A percentile compares a stretch with the other conserved stretches of the same genome.
Evolutionary conservation across 2,888 invertebrate species (phyloP).

Genomic region (Nineta flava): DNA sequence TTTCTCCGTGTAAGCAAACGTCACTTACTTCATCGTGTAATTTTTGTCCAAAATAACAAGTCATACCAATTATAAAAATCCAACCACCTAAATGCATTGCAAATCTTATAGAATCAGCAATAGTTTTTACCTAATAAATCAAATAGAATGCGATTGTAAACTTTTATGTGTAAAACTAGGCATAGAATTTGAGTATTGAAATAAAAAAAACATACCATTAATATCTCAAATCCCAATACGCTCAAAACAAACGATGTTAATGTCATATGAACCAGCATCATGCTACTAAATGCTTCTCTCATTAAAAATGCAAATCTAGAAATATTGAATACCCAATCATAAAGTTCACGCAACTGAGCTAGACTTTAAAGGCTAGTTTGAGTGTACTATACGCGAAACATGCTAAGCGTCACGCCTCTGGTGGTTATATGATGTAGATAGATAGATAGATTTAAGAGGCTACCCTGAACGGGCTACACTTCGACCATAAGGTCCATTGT

Average conservation of each 20-base stretch:
- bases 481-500: too few relatives aligned
- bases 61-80: constrained; percentile 17
- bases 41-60: constrained; percentile 19
- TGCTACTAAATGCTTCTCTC: constrained; percentile 17
- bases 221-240: constrained; percentile 18
- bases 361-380: too few relatives aligned
- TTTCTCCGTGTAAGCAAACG: too few relatives aligned
- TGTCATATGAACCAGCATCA: constrained; percentile 20
- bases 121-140: constrained; percentile 5
- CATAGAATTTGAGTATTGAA: too few relatives aligned
- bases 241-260: constrained; percentile 19
- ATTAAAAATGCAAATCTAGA: constrained; percentile 5
- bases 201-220: constrained; percentile 12
- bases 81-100: constrained; percentile 19
- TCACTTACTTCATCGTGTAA: constrained; percentile 18
- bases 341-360: too few relatives aligned
- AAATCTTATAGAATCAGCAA: constrained; percentile 17
- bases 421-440: too few relatives aligned
- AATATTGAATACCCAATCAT: too few relatives aligned
- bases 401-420: too few relatives aligned
- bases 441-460: too few relatives aligned
- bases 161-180: background rate
- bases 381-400: too few relatives aligned
- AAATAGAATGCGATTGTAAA: background rate
- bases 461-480: too few relatives aligned